Evolutionary conservation across 2,113 vertebrate species (phyloP), one percentile per base, ranked within the genome.

Genomic region (Lethenteron camtschaticum): DNA sequence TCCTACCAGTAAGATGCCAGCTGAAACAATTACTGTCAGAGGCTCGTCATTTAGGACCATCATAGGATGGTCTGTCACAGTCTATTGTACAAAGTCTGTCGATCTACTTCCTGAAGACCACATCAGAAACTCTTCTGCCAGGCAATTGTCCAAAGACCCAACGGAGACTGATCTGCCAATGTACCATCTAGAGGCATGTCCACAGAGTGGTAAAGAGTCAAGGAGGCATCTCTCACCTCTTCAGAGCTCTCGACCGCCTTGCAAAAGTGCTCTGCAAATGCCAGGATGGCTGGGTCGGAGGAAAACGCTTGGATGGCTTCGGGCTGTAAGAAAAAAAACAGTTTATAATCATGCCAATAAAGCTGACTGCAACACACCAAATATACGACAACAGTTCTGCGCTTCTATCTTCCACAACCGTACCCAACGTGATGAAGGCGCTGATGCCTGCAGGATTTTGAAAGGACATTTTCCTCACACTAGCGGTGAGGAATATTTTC

Each of bases 271-370:
- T 96, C 87, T 0, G 92, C 87, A 18, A 99, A 99, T 18, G 88
- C 94, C 70, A 99, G 81, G 76, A 99, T 78, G 55, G 89, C 87
- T 1, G 88, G 84, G 70, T 99, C 90, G 0, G 92, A 96, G 70
- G 90, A 96, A 74, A 96, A 96, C 2, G 88, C 85, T 1, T 89
- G 90, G 80, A 99, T 89, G 2, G 85, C 85, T 82, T 96, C 89
- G 70, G 92, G 89, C 94, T 99, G 76, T 18, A 11, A 56, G 58
- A 20, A 10, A 69, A 57, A 73, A 56, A 56, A n/a, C 24, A 41
- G 18, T 69, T 69, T 9, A 69, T 6, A 24, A 55, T 14, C 24
- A 18, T 41, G 41, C 41, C 41, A 13, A 69, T 14, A 24, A 12
- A 4, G 55, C 2, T 11, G 55, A 56, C 57, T 71, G 56, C 20